These are phyloP conservation scores for Ceratosolen fusciceps DNA, from an alignment of 1,140 invertebrate genomes.

Conservation along the genomic window DNA sequence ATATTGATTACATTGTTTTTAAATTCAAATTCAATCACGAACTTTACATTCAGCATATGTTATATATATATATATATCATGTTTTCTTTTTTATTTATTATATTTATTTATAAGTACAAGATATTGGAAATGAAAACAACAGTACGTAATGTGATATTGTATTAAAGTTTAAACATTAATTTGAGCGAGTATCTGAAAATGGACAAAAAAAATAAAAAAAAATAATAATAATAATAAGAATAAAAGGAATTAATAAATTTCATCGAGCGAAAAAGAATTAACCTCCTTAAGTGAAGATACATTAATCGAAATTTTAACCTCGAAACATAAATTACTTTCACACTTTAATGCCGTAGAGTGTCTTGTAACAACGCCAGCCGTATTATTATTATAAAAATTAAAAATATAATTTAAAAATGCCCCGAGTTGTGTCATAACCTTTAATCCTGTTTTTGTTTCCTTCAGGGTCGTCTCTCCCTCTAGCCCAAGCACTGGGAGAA, in stretches of 20 bases:
- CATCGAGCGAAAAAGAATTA: background rate
- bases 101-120: too few relatives aligned
- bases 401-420: conserved; percentile 27
- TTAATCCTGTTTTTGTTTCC: conserved; percentile 23
- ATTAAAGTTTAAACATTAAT: background rate
- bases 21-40: too few relatives aligned
- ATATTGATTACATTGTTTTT: too few relatives aligned
- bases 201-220: too few relatives aligned
- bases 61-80: too few relatives aligned
- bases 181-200: background rate
- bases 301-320: background rate
- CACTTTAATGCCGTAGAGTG: background rate
- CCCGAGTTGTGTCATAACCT: conserved; percentile 19
- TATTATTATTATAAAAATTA: conserved; percentile 27
- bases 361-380: background rate
- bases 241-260: conserved; percentile 5
- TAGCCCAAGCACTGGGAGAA: background rate
- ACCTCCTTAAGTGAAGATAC: background rate
- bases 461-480: background rate
- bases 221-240: too few relatives aligned
- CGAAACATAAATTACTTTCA: conserved; percentile 5
- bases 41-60: too few relatives aligned
- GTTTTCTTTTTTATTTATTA: background rate
- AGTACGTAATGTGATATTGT: background rate
- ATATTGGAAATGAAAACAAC: background rate